phyloP scores from a whole-genome alignment of 1,140 invertebrate genomes.

The Calliphora vicina region DNA sequence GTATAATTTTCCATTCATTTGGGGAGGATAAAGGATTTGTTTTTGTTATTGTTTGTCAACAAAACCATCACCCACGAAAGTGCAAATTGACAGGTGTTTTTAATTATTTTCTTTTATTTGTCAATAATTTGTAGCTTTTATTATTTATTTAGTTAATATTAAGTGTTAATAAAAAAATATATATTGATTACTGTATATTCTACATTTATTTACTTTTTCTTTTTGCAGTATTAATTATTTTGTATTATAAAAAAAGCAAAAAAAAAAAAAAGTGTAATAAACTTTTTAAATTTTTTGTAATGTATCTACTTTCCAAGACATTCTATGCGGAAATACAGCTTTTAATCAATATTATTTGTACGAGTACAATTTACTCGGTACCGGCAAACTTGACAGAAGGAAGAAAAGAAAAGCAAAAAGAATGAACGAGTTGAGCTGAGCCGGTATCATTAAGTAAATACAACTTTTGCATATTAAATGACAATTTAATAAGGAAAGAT shows the following conservation, averaged over 20 bases:
- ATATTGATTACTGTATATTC: background rate
- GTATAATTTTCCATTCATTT: background rate
- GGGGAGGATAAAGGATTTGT: background rate
- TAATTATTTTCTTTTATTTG: background rate
- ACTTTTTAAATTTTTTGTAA: background rate
- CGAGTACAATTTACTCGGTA: no score
- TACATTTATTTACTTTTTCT: background rate
- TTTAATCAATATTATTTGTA: no score
- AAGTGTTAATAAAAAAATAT: background rate
- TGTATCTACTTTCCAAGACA: background rate
- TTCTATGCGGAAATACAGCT: background rate
- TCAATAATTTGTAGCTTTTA: background rate
- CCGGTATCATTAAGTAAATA: background rate
- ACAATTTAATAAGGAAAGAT: background rate
- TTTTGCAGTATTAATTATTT: background rate
- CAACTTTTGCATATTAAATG: background rate
- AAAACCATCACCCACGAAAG: background rate
- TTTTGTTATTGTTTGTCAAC: background rate
- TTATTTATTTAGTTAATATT: background rate
- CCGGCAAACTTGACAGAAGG: background rate
- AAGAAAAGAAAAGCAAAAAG: background rate
- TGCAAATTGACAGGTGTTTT: conserved; percentile 10
- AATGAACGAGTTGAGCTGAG: background rate
- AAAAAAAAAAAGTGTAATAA: no score
- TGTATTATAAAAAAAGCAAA: background rate